These are phyloP conservation scores for Colostygia pectinataria DNA, from an alignment of 2,888 invertebrate genomes.

Conservation along the genomic window DNA sequence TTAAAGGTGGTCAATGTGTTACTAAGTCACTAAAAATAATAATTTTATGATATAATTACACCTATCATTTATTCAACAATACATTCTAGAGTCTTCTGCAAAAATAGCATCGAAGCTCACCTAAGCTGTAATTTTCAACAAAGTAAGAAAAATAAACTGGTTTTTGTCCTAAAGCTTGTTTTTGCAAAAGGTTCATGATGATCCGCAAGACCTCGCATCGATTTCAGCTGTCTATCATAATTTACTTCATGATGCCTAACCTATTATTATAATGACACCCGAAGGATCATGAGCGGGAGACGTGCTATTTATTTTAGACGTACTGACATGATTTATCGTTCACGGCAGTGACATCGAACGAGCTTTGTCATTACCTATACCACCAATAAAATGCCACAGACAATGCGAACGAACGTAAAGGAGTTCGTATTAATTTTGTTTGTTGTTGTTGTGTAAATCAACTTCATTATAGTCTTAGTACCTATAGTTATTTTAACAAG, in stretches of 20 bases:
- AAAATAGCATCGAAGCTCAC: slow-evolving; percentile 13
- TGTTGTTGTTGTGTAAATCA: slow-evolving; percentile 34
- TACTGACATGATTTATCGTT: slow-evolving; percentile 41
- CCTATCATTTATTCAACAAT: too few relatives aligned
- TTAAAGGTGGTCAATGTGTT: too few relatives aligned
- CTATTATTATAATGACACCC: slow-evolving; percentile 48
- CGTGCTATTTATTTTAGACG: slow-evolving; percentile 41
- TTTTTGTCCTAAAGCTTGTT: too few relatives aligned
- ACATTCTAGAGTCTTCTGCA: slow-evolving; percentile 14
- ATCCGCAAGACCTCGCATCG: slow-evolving; percentile 28
- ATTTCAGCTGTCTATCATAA: slow-evolving; percentile 46
- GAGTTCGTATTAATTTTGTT: slow-evolving; percentile 32
- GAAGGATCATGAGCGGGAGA: slow-evolving; percentile 29
- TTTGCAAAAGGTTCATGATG: slow-evolving; percentile 21
- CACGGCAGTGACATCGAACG: slow-evolving; percentile 27
- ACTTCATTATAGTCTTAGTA: neutral
- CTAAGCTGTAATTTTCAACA: slow-evolving; percentile 29
- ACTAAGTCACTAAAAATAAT: too few relatives aligned
- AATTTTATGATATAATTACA: too few relatives aligned
- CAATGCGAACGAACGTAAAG: slow-evolving; percentile 21
- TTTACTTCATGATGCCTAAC: slow-evolving; percentile 40
- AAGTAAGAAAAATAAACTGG: slow-evolving; percentile 25
- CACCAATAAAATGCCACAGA: neutral
- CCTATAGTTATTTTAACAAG: too few relatives aligned
- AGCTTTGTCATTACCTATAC: slow-evolving; percentile 33